Base-by-base conservation (phyloP, 2,797 vertebrate genomes). In the Pristis pectinata region DNA sequence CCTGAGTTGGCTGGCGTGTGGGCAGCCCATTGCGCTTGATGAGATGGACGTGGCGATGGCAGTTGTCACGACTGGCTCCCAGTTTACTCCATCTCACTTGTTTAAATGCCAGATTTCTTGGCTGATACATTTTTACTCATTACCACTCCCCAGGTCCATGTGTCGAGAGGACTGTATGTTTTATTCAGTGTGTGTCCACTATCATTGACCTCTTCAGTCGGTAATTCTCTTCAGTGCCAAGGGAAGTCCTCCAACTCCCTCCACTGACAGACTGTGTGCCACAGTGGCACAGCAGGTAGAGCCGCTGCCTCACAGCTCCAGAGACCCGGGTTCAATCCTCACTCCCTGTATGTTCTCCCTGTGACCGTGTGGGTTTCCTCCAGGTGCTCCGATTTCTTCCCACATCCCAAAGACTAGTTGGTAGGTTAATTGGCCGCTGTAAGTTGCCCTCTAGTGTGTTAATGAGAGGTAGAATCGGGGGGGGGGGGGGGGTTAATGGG, bases 21-120 rank as follows among this genome's bases (percentile, higher is more conserved):
- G 61, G 87, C n/a, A 91, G 64, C 59, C 87, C 87, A 67, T 22
- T 67, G 59, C 11, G 87, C 56, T 41, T 91, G 59, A 49, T 64
- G 87, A 67, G 64, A 67, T 34, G 87, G 22, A n/a, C 53, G 30
- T 15, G 10, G 10, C 30, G 34, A n/a, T 87, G 83, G 59, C 87
- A 91, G n/a, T 91, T 91, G 37, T 41, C 61, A 7, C 19, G 17
- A 91, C 41, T 91, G 87, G 87, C 59, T 91, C 3, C n/a, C 87
- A 91, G 59, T 91, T 91, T 87, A 91, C 64, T 91, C 91, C 87
- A 64, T 91, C 59, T 67, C 59, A 10, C 59, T 37, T 91, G 61
- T 24, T 64, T 67, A 67, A 67, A n/a, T 91, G 59, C 59, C 37
- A 61, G 34, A 41, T 41, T 37, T 41, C n/a, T 67, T 91, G 59